Base-by-base conservation (phyloP, 2,888 invertebrate species). In the Rhorus exstirpatorius region DNA sequence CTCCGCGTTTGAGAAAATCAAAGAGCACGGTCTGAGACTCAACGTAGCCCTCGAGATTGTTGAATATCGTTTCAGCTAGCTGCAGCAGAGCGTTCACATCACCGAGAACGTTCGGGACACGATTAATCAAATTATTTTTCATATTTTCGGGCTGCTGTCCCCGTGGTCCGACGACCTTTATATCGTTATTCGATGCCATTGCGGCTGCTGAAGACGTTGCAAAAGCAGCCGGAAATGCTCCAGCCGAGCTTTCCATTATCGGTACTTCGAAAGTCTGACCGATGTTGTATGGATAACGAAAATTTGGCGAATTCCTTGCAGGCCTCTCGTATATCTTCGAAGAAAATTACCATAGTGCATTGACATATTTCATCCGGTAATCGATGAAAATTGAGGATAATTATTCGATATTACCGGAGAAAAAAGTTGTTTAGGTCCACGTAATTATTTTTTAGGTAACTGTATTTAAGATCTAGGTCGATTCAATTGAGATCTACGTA, bases 81-180 rank as follows among this genome's bases (percentile, higher is more conserved):
- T 83, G 70, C 49, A 51, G 38, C 12, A 87, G 7, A 7, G 68
- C 81, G 3, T 68, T 83, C 1, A 79, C 3, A 10, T 88, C 88
- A 17, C 81, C 85, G n/a, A 87, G 46, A 0, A 85, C 49, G 7
- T 83, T 83, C 35, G 12, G 12, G 35, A 80, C 26, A 26, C 46
- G 51, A 10, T 46, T 19, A 6, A 10, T 41, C 7, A 70, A 26
- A 8, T 58, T 14, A 10, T 38, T 3, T 8, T 19, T 38, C 8
- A 55, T 60, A 12, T 41, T 41, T 6, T 35, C n/a, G 0, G 26
- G 55, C 7, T 44, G 19, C 10, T 71, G 14, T 46, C 3, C 4
- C 1, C 8, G 41, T 38, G 38, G 38, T 7, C 38, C 1, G 8
- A 1, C 38, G 4, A 10, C 38, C 38, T 3, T 38, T 7, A 38